Conservation (phyloP, 2,797 vertebrate genomes). For the Threskiornis aethiopicus region DNA sequence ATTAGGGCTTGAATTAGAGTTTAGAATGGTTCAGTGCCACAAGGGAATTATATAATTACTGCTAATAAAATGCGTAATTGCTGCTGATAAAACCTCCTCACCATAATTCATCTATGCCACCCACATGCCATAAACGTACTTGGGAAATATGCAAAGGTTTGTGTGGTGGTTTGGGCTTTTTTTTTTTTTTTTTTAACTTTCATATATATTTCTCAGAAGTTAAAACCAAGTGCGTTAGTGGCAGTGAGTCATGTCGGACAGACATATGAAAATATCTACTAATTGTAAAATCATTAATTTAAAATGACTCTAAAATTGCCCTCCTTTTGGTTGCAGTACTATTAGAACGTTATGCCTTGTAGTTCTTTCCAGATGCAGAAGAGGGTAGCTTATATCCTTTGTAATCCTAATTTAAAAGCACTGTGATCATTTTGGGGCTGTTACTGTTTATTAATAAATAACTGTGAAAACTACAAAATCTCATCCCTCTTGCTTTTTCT, state of each 20-base stretch:
- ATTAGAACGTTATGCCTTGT: not conserved
- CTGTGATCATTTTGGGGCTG: not conserved
- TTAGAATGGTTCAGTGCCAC: not conserved
- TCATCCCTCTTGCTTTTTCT: not conserved
- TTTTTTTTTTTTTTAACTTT: not conserved
- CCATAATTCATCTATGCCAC: not conserved
- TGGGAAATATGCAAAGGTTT: not conserved
- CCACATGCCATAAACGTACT: not conserved
- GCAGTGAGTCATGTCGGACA: not conserved
- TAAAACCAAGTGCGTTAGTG: not conserved
- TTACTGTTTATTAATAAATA: not conserved
- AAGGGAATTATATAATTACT: not conserved
- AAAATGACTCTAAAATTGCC: not conserved
- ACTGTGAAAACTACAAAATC: not conserved
- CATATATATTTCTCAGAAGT: not conserved
- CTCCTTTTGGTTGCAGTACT: not conserved
- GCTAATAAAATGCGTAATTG: constrained; percentile 2
- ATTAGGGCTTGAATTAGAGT: not conserved
- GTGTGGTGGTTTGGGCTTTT: not conserved
- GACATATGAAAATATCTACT: not conserved
- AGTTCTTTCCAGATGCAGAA: not conserved
- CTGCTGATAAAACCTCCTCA: not conserved
- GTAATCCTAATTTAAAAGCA: not conserved
- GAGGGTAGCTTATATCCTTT: not conserved
- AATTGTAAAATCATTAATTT: not conserved